These are phyloP conservation scores for Leptinotarsa peninsularis DNA, from an alignment of 2,888 invertebrate species.

Conservation along the genomic window DNA sequence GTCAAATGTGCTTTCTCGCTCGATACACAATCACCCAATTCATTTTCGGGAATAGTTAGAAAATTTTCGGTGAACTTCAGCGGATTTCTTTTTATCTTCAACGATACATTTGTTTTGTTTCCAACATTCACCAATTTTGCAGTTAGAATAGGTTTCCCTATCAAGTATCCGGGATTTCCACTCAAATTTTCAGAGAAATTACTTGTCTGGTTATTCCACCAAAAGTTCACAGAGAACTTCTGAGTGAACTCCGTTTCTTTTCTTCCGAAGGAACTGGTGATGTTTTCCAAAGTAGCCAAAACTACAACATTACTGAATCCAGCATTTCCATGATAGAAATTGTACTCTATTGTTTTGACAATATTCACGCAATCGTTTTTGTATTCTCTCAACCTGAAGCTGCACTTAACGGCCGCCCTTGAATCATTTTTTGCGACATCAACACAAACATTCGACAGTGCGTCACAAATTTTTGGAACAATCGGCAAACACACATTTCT, in stretches of 20 bases:
- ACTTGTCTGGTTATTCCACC: slow-evolving; percentile 58
- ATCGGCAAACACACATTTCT: slow-evolving; percentile 60
- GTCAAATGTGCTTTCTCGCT: slow-evolving; percentile 61
- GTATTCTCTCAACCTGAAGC: slow-evolving; percentile 46
- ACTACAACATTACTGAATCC: slow-evolving; percentile 64
- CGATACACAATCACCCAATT: slow-evolving; percentile 66
- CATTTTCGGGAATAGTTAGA: slow-evolving; percentile 64
- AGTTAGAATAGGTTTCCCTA: slow-evolving; percentile 73
- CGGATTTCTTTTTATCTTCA: slow-evolving; percentile 50
- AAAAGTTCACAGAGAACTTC: slow-evolving; percentile 58
- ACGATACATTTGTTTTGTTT: slow-evolving; percentile 48
- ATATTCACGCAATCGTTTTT: slow-evolving; percentile 58
- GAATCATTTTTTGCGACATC: slow-evolving; percentile 45
- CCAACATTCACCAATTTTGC: slow-evolving; percentile 64
- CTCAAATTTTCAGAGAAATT: slow-evolving; percentile 67
- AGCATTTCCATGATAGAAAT: slow-evolving; percentile 64
- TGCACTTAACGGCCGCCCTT: slow-evolving; percentile 45
- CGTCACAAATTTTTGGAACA: slow-evolving; percentile 57
- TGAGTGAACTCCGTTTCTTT: slow-evolving; percentile 48
- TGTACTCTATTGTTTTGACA: slow-evolving; percentile 59
- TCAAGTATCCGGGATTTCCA: slow-evolving; percentile 83
- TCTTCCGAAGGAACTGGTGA: slow-evolving; percentile 50
- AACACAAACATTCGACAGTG: slow-evolving; percentile 55
- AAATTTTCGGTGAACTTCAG: slow-evolving; percentile 57
- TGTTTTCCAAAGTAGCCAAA: slow-evolving; percentile 54